A percentile compares a stretch with the other conserved stretches of the same genome.
Evolutionary conservation across 2,888 invertebrate genomes (phyloP).

Genomic region (Oxycera nigricornis): DNA sequence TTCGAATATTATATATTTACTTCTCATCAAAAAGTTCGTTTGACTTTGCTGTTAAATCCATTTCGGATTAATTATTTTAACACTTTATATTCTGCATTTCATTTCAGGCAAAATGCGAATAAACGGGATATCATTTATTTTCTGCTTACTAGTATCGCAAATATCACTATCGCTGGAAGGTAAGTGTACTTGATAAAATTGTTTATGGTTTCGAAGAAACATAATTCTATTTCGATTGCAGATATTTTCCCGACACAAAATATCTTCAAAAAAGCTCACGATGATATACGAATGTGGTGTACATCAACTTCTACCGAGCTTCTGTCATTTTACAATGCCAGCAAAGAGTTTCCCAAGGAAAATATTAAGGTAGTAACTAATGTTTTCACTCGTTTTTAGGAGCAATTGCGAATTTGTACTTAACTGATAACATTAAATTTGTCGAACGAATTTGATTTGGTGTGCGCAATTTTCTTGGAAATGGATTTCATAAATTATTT

Average conservation of each 20-base stretch:
- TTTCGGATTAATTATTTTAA: too few species aligned
- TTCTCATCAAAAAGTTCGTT: too few species aligned
- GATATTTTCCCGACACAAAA: conserved; percentile 27
- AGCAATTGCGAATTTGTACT: too few species aligned
- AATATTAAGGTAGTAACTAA: conserved; percentile 39
- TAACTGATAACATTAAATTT: too few species aligned
- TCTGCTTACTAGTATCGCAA: neutral
- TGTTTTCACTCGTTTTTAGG: too few species aligned
- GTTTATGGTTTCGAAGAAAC: neutral
- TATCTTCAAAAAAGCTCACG: conserved; percentile 31
- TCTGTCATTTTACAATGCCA: conserved; percentile 35
- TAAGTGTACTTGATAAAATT: neutral
- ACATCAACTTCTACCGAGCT: conserved; percentile 32
- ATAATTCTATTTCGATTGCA: neutral
- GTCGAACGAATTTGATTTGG: too few species aligned
- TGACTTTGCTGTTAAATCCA: too few species aligned
- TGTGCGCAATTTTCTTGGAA: too few species aligned
- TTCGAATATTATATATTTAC: too few species aligned
- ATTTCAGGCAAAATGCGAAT: neutral
- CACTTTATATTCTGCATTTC: too few species aligned
- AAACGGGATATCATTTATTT: neutral
- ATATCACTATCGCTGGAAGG: neutral
- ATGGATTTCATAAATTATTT: too few species aligned
- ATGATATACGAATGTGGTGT: conserved; percentile 40
- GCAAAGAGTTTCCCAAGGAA: conserved; percentile 34